These are phyloP conservation scores for Parapristionchus giblindavisi DNA, from an alignment of 2,888 invertebrate species.

Conservation along the genomic window DNA sequence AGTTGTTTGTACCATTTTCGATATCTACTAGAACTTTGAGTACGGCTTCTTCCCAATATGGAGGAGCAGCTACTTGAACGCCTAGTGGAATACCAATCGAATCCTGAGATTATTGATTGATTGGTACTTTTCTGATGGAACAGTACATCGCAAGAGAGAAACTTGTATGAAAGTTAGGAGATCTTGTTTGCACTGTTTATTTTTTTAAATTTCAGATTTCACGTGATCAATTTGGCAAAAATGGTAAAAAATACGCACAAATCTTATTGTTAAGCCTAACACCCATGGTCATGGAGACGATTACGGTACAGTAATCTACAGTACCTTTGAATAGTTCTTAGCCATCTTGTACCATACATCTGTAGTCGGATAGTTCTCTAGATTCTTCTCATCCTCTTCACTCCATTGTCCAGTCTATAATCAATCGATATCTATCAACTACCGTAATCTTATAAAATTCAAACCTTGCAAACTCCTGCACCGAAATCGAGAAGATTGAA, in stretches of 20 bases:
- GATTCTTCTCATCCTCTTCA: slow-evolving; percentile 53
- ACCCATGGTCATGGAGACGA: neutral
- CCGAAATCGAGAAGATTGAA: slow-evolving; percentile 71
- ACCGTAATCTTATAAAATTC: neutral
- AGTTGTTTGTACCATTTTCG: too few relatives aligned
- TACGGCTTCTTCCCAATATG: slow-evolving; percentile 58
- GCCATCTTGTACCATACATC: slow-evolving; percentile 56
- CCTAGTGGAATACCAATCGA: slow-evolving; percentile 60
- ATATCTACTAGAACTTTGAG: slow-evolving; percentile 58
- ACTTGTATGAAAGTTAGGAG: neutral
- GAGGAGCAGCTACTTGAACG: slow-evolving; percentile 63
- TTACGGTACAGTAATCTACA: neutral
- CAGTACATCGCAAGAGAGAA: neutral
- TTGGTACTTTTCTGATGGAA: neutral
- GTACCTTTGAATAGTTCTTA: slow-evolving; percentile 49
- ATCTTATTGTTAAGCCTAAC: neutral
- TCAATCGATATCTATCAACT: neutral
- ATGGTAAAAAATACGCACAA: neutral
- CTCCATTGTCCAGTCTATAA: slow-evolving; percentile 32
- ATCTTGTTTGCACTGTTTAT: neutral
- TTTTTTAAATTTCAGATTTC: too few relatives aligned
- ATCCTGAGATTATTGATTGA: slow-evolving; percentile 42
- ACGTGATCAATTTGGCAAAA: neutral
- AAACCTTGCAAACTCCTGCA: slow-evolving; percentile 55
- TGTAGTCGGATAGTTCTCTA: slow-evolving; percentile 54